Evolutionary conservation across 2,113 vertebrate genomes (phyloP).

Genomic region (Vicugna pacos): DNA sequence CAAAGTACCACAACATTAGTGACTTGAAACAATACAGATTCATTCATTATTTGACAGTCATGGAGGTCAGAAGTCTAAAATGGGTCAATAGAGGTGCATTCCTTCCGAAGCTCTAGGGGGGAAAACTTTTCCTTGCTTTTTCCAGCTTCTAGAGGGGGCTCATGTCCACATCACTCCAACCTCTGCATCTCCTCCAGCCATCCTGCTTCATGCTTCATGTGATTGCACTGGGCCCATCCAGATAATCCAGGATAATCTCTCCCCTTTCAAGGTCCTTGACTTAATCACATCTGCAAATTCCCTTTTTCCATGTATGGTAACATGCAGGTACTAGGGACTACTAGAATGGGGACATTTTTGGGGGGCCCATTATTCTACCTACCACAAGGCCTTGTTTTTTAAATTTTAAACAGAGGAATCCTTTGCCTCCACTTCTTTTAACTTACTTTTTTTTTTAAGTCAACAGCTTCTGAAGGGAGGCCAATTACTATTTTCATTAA

Average conservation of each 20-base stretch:
- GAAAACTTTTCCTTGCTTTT: not conserved
- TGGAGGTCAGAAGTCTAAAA: not conserved
- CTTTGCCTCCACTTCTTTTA: not conserved
- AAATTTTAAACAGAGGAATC: not conserved
- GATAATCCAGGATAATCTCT: not conserved
- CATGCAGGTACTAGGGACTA: not conserved
- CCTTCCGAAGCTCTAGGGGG: not conserved
- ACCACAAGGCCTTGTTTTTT: not conserved
- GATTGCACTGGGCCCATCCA: not conserved
- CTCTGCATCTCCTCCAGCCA: not conserved
- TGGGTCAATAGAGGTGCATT: not conserved
- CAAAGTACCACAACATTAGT: not conserved
- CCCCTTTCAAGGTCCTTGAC: not conserved
- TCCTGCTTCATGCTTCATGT: not conserved
- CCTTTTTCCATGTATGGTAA: not conserved
- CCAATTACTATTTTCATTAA: constrained; percentile 3
- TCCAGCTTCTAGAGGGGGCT: not conserved
- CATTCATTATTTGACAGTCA: not conserved
- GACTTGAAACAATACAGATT: not conserved
- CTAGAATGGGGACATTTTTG: not conserved
- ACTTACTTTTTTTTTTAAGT: not conserved
- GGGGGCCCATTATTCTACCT: not conserved
- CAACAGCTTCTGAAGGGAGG: not conserved
- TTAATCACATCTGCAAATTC: not conserved
- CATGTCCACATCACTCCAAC: not conserved